A percentile compares a stretch with the other conserved stretches of the same genome.
Evolutionary conservation across 2,113 vertebrate species (phyloP).

Genomic region (Thinocorus orbignyianus): DNA sequence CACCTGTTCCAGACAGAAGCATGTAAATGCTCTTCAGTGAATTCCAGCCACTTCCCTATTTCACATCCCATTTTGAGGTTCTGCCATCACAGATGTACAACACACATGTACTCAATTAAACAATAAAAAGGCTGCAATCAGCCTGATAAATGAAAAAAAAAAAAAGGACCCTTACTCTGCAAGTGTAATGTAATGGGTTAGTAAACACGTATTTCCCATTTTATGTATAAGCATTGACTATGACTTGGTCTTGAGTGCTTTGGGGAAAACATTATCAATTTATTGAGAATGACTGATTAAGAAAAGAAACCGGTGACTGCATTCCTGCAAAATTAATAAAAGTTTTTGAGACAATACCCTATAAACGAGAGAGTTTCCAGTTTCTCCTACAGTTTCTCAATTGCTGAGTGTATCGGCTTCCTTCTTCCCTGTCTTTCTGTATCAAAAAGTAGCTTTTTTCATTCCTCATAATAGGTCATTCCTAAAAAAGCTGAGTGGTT

Average conservation of each 20-base stretch:
- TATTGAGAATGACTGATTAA: background rate
- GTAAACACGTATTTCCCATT: background rate
- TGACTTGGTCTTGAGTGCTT: background rate
- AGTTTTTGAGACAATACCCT: background rate
- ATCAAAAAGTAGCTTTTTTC: background rate
- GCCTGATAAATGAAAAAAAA: background rate
- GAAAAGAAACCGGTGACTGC: background rate
- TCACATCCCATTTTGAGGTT: conserved; percentile 11
- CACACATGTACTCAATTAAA: background rate
- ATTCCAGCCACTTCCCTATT: conserved; percentile 19
- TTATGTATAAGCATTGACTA: background rate
- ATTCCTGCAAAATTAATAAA: background rate
- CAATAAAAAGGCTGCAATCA: background rate
- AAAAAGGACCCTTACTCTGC: background rate
- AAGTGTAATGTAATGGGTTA: background rate
- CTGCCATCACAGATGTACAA: background rate
- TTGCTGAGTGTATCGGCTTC: background rate
- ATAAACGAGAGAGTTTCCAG: background rate
- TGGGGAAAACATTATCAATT: background rate
- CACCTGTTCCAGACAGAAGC: conserved; percentile 62
- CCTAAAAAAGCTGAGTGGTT: background rate
- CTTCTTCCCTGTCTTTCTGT: background rate
- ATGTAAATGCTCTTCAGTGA: background rate
- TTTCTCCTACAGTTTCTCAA: background rate
- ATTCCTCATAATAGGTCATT: background rate